Base-by-base conservation (phyloP, 2,113 vertebrate genomes). In the Meleagris gallopavo region DNA sequence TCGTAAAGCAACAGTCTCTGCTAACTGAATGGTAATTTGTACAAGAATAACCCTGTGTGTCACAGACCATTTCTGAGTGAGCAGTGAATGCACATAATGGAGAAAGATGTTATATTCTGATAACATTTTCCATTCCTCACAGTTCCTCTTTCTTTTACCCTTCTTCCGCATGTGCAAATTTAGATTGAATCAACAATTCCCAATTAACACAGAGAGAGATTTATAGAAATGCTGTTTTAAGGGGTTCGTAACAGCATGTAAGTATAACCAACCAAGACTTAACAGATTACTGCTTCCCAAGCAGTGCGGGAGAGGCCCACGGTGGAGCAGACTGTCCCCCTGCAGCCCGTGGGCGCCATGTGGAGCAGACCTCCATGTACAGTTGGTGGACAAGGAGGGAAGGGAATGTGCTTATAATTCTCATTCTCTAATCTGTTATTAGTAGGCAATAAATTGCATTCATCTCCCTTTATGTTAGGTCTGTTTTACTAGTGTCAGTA, bases 21-120 rank as follows among this genome's bases (percentile, higher is more conserved):
- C 62, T 91, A 52, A 48, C 69, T 43, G 78, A 83, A 67, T 65
- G 52, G 34, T 24, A 89, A 83, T 94, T 96, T 76, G 62, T 69
- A 84, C 55, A 40, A 40, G 43, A 93, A 64, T 78, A 94, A 74
- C 38, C 45, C 52, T 25, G 1, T 16, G 38, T 84, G 69, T 43
- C 79, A 73, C 48, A 65, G 40, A 48, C 52, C 2, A 2, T 48
- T 94, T 77, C 89, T 75, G 79, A 92, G 13, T 11, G 19, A 93
- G 25, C 61, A 77, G 25, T 43, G 67, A 60, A 70, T 29, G 10
- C 13, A 43, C 86, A 77, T 90, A 75, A 70, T 15, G 25, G 13
- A 88, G 32, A 34, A 70, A 73, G 58, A 70, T 29, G 6, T 58
- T 48, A 8, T 2, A 8, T 2, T 52, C 19, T 21, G 24, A 7